Base-by-base conservation (phyloP, 2,113 vertebrate genomes). In the Eubucco bourcierii region DNA sequence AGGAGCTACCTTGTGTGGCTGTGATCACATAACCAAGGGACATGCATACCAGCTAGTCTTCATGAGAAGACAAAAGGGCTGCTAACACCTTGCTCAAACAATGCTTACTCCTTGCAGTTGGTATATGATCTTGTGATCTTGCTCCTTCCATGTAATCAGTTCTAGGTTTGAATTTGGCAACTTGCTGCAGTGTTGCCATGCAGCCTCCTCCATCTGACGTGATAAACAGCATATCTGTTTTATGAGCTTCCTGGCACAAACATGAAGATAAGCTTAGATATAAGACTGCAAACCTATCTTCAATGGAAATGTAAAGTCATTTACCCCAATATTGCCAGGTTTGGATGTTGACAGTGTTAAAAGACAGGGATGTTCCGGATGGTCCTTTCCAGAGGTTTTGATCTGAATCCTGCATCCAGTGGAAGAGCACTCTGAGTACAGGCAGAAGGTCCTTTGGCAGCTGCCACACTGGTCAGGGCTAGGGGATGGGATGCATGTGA, bases 341-440 rank as follows among this genome's bases (percentile, higher is more conserved):
- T 24, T 0, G 1, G 37, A 24, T 7, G 50, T 4, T 60, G 13
- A 3, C 7, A 10, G 64, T 52, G 79, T 4, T n/a, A 1, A 28
- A 68, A 34, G 3, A 1, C 4, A 39, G 23, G 47, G 79, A 20
- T n/a, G 81, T 9, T 46, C 34, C 13, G 55, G 17, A 37, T 0
- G 31, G 28, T 2, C 55, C 24, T 44, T 23, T 37, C 47, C 44
- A 56, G 59, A 37, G 47, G 9, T 9, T 87, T 50, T 6, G 8
- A 2, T 6, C 17, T 24, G 37, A 74, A 12, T 55, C 89, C 6
- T 79, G 78, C 15, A 13, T 21, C 50, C 75, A 33, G 6, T 2
- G 41, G 18, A 78, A 46, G 28, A 74, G 10, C 17, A 23, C 15
- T 1, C 5, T 1, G 74, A 66, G 63, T 53, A 58, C 60, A 50